A percentile compares a stretch with the other conserved stretches of the same genome.
Conservation (phyloP, 2,888 invertebrate species). For the Nysson spinosus region DNA sequence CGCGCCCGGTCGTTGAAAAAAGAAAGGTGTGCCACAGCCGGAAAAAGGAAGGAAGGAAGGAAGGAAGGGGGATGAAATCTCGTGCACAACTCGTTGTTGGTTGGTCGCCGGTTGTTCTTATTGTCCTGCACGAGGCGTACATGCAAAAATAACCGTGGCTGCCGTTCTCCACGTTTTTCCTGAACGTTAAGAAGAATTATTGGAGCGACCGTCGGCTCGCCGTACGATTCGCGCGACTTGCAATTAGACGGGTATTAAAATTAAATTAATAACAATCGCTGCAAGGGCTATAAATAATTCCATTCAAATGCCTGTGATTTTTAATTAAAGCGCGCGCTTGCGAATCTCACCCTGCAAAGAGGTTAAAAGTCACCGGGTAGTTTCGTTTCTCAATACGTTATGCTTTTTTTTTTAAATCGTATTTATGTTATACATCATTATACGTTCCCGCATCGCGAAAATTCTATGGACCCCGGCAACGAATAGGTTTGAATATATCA, state of each 20-base stretch:
- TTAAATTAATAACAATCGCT: constrained; percentile 49
- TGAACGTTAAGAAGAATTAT: constrained; percentile 34
- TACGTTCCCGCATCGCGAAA: constrained; percentile 33
- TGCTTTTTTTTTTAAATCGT: constrained; percentile 49
- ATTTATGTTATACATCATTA: constrained; percentile 45
- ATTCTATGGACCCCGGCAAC: no score
- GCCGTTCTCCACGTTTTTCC: constrained; percentile 11
- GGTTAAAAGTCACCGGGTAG: constrained; percentile 18
- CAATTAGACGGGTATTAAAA: constrained; percentile 50
- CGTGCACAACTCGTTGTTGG: constrained; percentile 27
- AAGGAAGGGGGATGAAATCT: constrained; percentile 27
- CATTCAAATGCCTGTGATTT: constrained; percentile 45
- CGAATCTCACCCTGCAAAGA: not conserved
- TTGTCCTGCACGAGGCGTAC: constrained; percentile 26
- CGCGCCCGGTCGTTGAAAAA: constrained; percentile 16
- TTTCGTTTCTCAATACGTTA: constrained; percentile 49
- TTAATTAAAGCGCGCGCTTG: constrained; percentile 39
- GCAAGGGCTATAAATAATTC: constrained; percentile 39
- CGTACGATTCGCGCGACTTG: constrained; percentile 4
- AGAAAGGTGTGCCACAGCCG: constrained; percentile 26
- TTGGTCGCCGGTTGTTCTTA: constrained; percentile 26
- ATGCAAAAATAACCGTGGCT: constrained; percentile 37
- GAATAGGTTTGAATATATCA: no score
- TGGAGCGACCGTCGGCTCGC: constrained; percentile 9
- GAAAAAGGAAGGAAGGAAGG: constrained; percentile 12